phyloP scores from a whole-genome alignment of 2,797 vertebrate genomes.

The Gallirallus australis region DNA sequence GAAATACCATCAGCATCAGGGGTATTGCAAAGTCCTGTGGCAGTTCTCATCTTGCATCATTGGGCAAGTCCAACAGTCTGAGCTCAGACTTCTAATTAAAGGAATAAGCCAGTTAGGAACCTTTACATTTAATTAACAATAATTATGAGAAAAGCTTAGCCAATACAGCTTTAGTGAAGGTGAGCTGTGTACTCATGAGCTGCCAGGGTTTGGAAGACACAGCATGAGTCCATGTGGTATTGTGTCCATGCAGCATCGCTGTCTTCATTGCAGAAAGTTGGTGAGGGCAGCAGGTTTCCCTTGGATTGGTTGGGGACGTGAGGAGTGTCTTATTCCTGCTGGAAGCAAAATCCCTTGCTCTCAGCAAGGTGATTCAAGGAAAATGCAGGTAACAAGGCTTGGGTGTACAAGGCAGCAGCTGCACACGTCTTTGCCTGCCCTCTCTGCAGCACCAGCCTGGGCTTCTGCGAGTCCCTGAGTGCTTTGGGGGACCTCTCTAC shows the following conservation, averaged over 20 bases:
- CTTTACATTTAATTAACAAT: not conserved
- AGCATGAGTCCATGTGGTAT: too few relatives aligned
- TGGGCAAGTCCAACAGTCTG: not conserved
- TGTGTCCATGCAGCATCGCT: rapidly evolving
- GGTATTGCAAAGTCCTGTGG: not conserved
- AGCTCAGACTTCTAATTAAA: not conserved
- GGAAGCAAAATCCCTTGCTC: not conserved
- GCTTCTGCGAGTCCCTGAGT: not conserved
- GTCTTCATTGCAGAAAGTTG: not conserved
- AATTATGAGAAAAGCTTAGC: not conserved
- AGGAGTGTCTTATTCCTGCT: not conserved
- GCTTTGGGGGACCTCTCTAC: not conserved
- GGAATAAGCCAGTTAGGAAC: not conserved
- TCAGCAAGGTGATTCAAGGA: not conserved
- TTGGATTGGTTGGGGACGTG: not conserved
- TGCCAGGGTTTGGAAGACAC: not conserved
- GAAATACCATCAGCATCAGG: not conserved
- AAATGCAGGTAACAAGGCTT: not conserved
- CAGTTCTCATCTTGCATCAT: not conserved
- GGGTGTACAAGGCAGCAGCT: not conserved
- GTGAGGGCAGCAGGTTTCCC: not conserved
- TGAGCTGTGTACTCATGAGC: not conserved
- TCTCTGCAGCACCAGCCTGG: not conserved
- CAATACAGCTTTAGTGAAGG: not conserved
- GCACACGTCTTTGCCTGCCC: not conserved